Evolutionary conservation across 2,888 invertebrate genomes (phyloP), one percentile per base, ranked within the genome.

Genomic region (Xestia ashworthii): DNA sequence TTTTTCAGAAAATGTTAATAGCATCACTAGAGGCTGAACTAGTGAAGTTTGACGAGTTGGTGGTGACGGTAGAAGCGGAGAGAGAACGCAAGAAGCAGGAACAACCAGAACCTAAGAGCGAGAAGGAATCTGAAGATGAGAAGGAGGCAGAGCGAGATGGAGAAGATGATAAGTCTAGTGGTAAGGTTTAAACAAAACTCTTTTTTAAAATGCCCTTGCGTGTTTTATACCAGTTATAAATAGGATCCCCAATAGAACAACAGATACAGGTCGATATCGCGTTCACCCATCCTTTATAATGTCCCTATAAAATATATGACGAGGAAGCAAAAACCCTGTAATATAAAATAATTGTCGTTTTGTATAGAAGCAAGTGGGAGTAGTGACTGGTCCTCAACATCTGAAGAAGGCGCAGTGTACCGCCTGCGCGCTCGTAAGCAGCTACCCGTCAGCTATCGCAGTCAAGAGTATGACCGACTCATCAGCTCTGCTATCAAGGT

Each of bases 391-490:
- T 96, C 96, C 79, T 94, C 93, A 4, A 93, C 95, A 46, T 96
- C 96, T 46, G 97, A 98, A 44, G 97, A 98, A 87, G 98, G 98
- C 19, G 96, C 93, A 9, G 98, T 98, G 88, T 99, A 99, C 95
- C 98, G 99, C 79, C 95, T 99, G 88, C 97, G 99, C 32, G 98
- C 98, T 89, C 97, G 99, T 32, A 97, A 98, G 0, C 98, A 98
- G 91, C 97, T 98, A 66, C 98, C 98, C 86, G 98, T 99, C 76
- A 98, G 98, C 93, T 98, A 98, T 91, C 97, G 98, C 83, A 98
- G 99, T 88, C 98, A 98, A 92, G 99, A 99, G 94, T 99, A 98
- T 95, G 99, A 99, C 93, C 98, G 99, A 50, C 97, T 99, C 93
- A 99, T 99, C 88, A 98, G 99, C 92, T 99, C 98, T 62, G 99